phyloP scores from a whole-genome alignment of 2,888 invertebrate species.

The Buathra laborator region DNA sequence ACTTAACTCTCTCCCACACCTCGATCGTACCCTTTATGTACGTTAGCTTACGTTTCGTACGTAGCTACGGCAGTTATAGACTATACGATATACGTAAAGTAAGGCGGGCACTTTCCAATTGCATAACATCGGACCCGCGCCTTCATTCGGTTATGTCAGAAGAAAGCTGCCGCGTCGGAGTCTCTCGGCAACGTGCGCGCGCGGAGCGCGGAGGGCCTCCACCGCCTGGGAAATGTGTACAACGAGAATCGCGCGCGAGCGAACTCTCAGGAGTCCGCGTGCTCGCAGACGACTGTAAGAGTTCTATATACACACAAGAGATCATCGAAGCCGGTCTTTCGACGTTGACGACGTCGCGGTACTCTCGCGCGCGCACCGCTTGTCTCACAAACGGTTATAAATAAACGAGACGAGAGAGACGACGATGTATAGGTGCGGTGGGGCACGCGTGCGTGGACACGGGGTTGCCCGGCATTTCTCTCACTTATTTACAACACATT shows the following conservation, averaged over 20 bases:
- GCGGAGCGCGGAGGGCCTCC: slow-evolving; percentile 24
- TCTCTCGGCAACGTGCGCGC: slow-evolving; percentile 54
- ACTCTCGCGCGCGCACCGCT: slow-evolving; percentile 41
- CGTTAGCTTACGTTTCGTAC: slow-evolving; percentile 28
- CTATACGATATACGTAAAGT: slow-evolving; percentile 82
- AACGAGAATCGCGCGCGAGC: slow-evolving; percentile 52
- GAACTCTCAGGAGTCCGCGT: slow-evolving; percentile 40
- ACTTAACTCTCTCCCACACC: slow-evolving; percentile 9
- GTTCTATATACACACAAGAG: slow-evolving; percentile 23
- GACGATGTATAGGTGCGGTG: slow-evolving; percentile 1
- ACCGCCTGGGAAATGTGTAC: slow-evolving; percentile 69
- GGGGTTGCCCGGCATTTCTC: slow-evolving; percentile 61
- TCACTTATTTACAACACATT: slow-evolving; percentile 25
- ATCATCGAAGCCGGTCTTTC: slow-evolving; percentile 49
- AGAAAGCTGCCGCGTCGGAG: slow-evolving; percentile 81
- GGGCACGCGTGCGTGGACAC: slow-evolving; percentile 25
- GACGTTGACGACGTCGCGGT: slow-evolving; percentile 29
- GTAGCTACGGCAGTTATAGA: slow-evolving; percentile 23
- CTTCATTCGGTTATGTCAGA: slow-evolving; percentile 85
- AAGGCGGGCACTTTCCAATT: slow-evolving; percentile 85
- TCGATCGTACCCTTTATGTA: slow-evolving; percentile 7
- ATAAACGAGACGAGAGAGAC: slow-evolving; percentile 60
- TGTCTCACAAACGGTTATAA: slow-evolving; percentile 60
- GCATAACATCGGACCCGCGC: slow-evolving; percentile 84
- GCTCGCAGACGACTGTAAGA: slow-evolving; percentile 20